These are phyloP conservation scores for Cyclura pinguis DNA, from an alignment of 2,797 vertebrate genomes.

Conservation along the genomic window DNA sequence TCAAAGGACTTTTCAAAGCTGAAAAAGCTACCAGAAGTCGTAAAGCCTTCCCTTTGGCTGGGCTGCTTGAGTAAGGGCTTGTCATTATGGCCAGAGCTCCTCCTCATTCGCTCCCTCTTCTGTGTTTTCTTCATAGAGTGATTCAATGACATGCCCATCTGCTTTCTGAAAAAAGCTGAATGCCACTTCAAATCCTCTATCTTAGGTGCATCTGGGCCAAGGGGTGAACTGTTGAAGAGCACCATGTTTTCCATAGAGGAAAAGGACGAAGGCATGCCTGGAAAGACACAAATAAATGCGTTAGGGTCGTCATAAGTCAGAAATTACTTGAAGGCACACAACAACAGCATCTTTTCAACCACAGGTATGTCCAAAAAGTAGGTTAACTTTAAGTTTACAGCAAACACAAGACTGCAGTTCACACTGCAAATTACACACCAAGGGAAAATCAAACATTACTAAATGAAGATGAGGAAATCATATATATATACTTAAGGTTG, in stretches of 20 bases:
- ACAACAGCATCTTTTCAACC: too few species aligned
- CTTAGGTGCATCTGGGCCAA: constrained; percentile 78
- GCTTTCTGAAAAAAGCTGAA: constrained; percentile 84
- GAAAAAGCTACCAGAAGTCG: constrained; percentile 63
- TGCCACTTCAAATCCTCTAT: constrained; percentile 86
- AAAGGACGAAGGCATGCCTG: constrained; percentile 80
- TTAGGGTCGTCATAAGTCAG: not conserved
- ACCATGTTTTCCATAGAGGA: constrained; percentile 76
- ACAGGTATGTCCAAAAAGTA: not conserved
- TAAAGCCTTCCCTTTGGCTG: constrained; percentile 56
- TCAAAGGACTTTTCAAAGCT: constrained; percentile 76
- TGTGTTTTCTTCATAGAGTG: constrained; percentile 76
- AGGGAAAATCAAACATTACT: not conserved
- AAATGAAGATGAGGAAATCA: not conserved
- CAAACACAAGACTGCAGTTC: not conserved
- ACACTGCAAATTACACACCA: not conserved
- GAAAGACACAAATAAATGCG: constrained; percentile 33
- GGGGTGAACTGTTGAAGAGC: constrained; percentile 79
- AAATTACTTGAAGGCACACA: too few species aligned
- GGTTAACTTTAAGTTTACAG: not conserved
- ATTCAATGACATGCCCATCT: constrained; percentile 79
- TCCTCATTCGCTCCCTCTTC: constrained; percentile 71
- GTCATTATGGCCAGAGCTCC: constrained; percentile 32
- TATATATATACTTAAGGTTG: not conserved
- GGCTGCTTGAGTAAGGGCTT: constrained; percentile 66